These are phyloP conservation scores for Leptinotarsa lineolata DNA, from an alignment of 1,140 invertebrate genomes.

Conservation along the genomic window DNA sequence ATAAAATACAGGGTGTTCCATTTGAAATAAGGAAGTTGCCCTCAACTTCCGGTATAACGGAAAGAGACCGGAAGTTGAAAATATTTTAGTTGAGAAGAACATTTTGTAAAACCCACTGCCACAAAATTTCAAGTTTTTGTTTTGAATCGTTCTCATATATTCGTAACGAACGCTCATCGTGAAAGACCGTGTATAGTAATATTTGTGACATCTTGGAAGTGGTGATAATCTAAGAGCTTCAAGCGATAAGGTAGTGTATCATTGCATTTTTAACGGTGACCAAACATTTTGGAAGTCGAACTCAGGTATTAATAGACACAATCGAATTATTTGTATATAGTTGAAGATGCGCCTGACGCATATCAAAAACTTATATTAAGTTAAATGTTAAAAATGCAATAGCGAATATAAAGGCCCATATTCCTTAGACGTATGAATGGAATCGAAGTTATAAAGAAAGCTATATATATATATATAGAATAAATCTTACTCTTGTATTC, in stretches of 20 bases:
- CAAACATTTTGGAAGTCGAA: conserved; percentile 25
- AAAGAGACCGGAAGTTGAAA: no score
- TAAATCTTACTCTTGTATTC: conserved; percentile 22
- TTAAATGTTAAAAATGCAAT: conserved; percentile 32
- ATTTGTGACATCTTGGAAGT: not conserved
- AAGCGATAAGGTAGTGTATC: not conserved
- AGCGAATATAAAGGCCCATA: conserved; percentile 21
- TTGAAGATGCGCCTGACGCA: conserved; percentile 41
- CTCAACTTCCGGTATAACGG: no score
- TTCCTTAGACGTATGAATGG: conserved; percentile 14
- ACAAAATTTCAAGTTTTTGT: no score
- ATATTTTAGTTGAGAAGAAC: no score
- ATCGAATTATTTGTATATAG: conserved; percentile 43
- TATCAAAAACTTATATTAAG: conserved; percentile 39
- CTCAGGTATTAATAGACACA: conserved; percentile 42
- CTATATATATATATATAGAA: conserved; percentile 7
- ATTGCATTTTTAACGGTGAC: conserved; percentile 31
- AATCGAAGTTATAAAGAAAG: conserved; percentile 8
- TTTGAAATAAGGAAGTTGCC: no score
- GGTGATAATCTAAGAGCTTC: not conserved
- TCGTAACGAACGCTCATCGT: no score
- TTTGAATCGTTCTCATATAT: no score
- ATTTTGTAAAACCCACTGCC: no score
- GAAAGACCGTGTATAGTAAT: no score
- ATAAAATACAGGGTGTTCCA: no score